Evolutionary conservation across 1,140 invertebrate genomes (phyloP).

Genomic region (Megalonaias nervosa): DNA sequence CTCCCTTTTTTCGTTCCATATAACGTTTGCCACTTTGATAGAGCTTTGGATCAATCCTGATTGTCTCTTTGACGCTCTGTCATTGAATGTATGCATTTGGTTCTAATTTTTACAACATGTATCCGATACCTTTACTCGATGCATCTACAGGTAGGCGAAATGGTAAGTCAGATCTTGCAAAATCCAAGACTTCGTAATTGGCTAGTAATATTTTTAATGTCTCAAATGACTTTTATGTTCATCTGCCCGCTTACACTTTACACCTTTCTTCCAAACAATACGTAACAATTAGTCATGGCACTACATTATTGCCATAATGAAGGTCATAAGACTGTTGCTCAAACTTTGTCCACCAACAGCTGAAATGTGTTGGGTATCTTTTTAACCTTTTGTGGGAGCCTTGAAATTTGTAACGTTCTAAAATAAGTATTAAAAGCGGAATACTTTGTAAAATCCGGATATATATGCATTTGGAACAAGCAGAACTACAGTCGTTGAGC

Average conservation of each 20-base stretch:
- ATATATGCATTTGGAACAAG: conserved; percentile 33
- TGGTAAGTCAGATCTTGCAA: conserved; percentile 17
- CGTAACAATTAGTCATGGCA: no score
- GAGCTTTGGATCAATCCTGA: conserved; percentile 5
- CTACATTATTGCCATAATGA: no score
- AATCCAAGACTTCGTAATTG: background rate
- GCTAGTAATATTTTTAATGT: conserved; percentile 15
- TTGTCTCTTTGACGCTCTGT: background rate
- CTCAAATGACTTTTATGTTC: conserved; percentile 13
- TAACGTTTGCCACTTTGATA: background rate
- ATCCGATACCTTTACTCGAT: conserved; percentile 11
- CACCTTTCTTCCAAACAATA: background rate
- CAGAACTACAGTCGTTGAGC: conserved; percentile 1
- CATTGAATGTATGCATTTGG: background rate
- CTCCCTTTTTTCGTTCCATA: background rate
- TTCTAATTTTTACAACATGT: conserved; percentile 17
- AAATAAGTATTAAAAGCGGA: conserved; percentile 35
- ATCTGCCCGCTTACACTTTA: background rate
- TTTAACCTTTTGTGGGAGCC: conserved; percentile 10
- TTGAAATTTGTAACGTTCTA: conserved; percentile 25
- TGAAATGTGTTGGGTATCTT: conserved; percentile 11
- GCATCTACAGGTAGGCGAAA: conserved; percentile 3
- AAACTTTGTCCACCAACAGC: conserved; percentile 32
- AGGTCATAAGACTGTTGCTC: conserved; percentile 19
- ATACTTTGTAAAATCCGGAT: conserved; percentile 13